phyloP scores from a whole-genome alignment of 2,797 vertebrate species.

The Sebastes hopkinsi region DNA sequence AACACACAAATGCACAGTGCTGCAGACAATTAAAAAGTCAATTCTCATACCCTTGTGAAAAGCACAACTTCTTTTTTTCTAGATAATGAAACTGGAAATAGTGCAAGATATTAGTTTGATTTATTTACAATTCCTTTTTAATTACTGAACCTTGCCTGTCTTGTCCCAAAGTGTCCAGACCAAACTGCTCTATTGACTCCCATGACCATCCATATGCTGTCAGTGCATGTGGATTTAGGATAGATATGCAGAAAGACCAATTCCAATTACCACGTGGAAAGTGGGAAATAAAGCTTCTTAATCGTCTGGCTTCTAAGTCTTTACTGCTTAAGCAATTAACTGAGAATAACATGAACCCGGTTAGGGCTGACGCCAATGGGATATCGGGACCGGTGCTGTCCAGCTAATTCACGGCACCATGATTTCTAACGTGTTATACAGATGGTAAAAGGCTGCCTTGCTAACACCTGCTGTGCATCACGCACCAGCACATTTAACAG shows the following conservation, averaged over 20 bases:
- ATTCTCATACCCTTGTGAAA: not conserved
- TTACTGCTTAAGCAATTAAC: constrained; percentile 2
- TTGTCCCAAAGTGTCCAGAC: not conserved
- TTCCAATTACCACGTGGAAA: constrained; percentile 3
- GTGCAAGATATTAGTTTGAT: not conserved
- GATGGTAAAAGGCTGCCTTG: constrained; percentile 57
- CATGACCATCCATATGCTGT: not conserved
- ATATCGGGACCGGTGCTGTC: not conserved
- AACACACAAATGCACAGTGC: not conserved
- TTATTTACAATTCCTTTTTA: not conserved
- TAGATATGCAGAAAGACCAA: not conserved
- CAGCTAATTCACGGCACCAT: constrained; percentile 27
- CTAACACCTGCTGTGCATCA: constrained; percentile 53
- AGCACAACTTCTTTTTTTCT: not conserved
- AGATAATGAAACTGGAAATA: not conserved
- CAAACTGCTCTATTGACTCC: not conserved
- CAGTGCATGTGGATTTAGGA: not conserved
- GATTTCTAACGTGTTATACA: constrained; percentile 49
- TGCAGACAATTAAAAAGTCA: not conserved
- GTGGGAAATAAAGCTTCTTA: constrained; percentile 4
- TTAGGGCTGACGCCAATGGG: not conserved
- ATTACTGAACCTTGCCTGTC: not conserved
- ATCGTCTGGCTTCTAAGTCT: not conserved
- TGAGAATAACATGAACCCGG: constrained; percentile 10
- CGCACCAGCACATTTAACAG: constrained; percentile 50